Evolutionary conservation across 2,888 invertebrate genomes (phyloP).

Genomic region (Yponomeuta evonymella): DNA sequence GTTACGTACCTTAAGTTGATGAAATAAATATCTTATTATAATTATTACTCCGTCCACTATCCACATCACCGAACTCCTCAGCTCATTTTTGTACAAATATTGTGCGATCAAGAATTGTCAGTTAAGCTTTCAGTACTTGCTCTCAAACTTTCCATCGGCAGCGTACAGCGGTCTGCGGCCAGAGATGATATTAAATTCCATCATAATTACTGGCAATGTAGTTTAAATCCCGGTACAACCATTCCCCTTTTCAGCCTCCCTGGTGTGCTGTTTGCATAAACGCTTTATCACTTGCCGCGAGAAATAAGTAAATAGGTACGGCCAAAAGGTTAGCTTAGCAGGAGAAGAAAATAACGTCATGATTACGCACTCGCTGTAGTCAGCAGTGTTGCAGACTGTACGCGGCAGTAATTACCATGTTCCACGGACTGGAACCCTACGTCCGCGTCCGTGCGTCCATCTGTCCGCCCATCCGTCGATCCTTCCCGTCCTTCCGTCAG

Average conservation of each 20-base stretch:
- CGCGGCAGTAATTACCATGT: too few species aligned
- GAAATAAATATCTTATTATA: too few species aligned
- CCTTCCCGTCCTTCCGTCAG: too few species aligned
- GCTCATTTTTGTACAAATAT: constrained; percentile 33
- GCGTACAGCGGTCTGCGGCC: neutral
- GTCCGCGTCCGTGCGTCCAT: too few species aligned
- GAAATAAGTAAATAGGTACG: neutral
- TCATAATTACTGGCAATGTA: neutral
- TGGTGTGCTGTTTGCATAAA: neutral
- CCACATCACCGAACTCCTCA: too few species aligned
- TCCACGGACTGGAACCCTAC: too few species aligned
- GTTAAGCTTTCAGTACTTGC: constrained; percentile 10
- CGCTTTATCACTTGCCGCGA: neutral
- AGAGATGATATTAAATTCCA: neutral
- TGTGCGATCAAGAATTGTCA: constrained; percentile 31
- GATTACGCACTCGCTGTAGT: too few species aligned
- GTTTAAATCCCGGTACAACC: neutral
- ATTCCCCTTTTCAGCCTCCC: neutral
- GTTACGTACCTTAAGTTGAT: too few species aligned
- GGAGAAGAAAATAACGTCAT: too few species aligned
- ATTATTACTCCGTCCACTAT: too few species aligned
- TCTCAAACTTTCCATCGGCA: neutral
- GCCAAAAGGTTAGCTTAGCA: neutral
- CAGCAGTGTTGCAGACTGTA: too few species aligned
- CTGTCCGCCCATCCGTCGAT: too few species aligned